Evolutionary conservation across 2,797 vertebrate genomes (phyloP).

Genomic region (Halcyon leucocephala): DNA sequence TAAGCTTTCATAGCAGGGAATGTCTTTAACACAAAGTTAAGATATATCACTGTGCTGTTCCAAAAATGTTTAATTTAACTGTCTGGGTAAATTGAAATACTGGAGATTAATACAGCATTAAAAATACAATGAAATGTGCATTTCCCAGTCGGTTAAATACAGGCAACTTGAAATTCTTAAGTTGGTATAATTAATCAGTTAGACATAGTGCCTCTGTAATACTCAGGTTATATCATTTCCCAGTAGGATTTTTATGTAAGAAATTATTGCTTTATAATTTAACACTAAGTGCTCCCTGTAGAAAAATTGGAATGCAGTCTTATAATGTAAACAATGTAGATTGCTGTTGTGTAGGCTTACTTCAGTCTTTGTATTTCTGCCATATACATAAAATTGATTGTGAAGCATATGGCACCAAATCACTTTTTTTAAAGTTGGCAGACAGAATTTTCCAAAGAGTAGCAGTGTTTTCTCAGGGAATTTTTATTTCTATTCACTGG

Average conservation of each 20-base stretch:
- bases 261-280: constrained; percentile 59
- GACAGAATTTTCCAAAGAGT: neutral
- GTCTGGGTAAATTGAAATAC: constrained; percentile 28
- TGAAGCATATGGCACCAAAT: neutral
- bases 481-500: neutral
- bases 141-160: constrained; percentile 37
- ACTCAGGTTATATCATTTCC: constrained; percentile 39
- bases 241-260: constrained; percentile 53
- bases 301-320: constrained; percentile 43
- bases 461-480: neutral
- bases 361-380: constrained; percentile 24
- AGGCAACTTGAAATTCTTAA: constrained; percentile 53
- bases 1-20: neutral
- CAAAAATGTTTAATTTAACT: constrained; percentile 69
- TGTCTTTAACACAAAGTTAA: constrained; percentile 28
- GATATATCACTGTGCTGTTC: neutral
- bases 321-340: constrained; percentile 21
- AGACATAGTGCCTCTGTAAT: constrained; percentile 51
- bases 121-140: constrained; percentile 50
- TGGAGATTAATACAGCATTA: constrained; percentile 65
- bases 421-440: neutral
- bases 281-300: constrained; percentile 51
- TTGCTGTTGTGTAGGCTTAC: neutral
- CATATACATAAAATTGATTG: constrained; percentile 7
- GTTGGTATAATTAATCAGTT: constrained; percentile 60